Conservation (phyloP, 2,113 vertebrate genomes). For the Garra rufa region DNA sequence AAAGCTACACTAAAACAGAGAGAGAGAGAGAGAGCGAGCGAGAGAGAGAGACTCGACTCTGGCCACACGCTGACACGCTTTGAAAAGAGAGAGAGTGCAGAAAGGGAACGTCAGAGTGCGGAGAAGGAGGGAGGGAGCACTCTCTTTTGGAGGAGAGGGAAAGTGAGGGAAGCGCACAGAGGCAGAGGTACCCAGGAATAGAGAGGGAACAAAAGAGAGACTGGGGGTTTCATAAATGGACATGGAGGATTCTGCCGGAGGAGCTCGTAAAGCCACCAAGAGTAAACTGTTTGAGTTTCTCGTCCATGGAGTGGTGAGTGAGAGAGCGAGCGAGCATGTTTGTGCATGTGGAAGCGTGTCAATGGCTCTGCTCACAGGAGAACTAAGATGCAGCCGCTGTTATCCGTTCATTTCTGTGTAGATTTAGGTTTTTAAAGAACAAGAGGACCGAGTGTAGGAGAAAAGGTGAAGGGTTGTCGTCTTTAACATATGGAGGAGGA, state of each 20-base stretch:
- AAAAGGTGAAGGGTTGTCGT: slow-evolving; percentile 11
- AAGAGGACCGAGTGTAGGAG: not conserved
- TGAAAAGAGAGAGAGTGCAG: slow-evolving; percentile 47
- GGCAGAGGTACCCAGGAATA: slow-evolving; percentile 64
- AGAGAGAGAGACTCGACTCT: slow-evolving; percentile 74
- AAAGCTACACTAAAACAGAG: slow-evolving; percentile 79
- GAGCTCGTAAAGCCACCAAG: slow-evolving; percentile 99
- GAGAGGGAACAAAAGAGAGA: slow-evolving; percentile 73
- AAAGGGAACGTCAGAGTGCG: slow-evolving; percentile 62
- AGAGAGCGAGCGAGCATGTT: slow-evolving; percentile 16
- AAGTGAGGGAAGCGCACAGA: slow-evolving; percentile 69
- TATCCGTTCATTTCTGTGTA: not conserved
- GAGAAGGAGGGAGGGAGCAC: slow-evolving; percentile 55
- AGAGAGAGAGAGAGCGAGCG: slow-evolving; percentile 69
- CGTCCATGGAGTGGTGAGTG: slow-evolving; percentile 99
- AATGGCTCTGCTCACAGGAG: not conserved
- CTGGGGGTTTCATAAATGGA: slow-evolving; percentile 77
- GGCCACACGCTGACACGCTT: slow-evolving; percentile 55
- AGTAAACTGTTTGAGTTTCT: slow-evolving; percentile 99
- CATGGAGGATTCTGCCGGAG: slow-evolving; percentile 93
- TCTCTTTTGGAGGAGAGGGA: slow-evolving; percentile 52
- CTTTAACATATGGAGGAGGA: not conserved
- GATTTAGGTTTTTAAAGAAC: not conserved
- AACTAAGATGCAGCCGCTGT: not conserved
- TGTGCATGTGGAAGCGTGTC: slow-evolving; percentile 24